Percentiles rank a stretch among this genome's conserved stretches.
Conservation (phyloP, 92 coral and sea anemone species). For the Montipora capitata region DNA sequence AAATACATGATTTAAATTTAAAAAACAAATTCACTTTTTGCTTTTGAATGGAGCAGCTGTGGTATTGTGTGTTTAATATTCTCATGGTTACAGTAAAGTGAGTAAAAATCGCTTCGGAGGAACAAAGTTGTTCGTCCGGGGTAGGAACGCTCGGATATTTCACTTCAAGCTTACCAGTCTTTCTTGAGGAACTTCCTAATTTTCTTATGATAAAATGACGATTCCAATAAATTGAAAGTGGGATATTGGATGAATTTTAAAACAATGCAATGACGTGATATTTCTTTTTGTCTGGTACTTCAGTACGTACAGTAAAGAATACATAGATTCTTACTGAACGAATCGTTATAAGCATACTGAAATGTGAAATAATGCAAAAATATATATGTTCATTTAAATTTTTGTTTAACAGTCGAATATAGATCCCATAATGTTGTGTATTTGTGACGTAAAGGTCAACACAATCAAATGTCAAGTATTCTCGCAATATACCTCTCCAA, state of each 20-base stretch:
- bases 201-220: too few species aligned
- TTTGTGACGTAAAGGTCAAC: constrained; percentile 8
- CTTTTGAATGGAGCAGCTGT: constrained; percentile 37
- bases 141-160: too few species aligned
- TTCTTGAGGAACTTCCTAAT: too few species aligned
- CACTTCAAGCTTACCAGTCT: too few species aligned
- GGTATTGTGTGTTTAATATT: too few species aligned
- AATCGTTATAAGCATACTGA: neutral
- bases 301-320: neutral
- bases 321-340: neutral
- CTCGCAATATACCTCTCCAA: constrained; percentile 10
- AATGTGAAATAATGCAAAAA: constrained; percentile 10
- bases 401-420: neutral
- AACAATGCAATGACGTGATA: too few species aligned
- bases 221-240: too few species aligned
- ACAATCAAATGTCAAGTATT: constrained; percentile 7
- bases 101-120: too few species aligned
- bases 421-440: constrained; percentile 3
- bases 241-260: too few species aligned
- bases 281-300: neutral
- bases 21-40: neutral
- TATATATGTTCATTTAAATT: neutral
- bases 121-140: too few species aligned
- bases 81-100: too few species aligned
- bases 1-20: constrained; percentile 5